Evolutionary conservation across 2,888 invertebrate genomes (phyloP).

Genomic region (Diplazon laetatorius): DNA sequence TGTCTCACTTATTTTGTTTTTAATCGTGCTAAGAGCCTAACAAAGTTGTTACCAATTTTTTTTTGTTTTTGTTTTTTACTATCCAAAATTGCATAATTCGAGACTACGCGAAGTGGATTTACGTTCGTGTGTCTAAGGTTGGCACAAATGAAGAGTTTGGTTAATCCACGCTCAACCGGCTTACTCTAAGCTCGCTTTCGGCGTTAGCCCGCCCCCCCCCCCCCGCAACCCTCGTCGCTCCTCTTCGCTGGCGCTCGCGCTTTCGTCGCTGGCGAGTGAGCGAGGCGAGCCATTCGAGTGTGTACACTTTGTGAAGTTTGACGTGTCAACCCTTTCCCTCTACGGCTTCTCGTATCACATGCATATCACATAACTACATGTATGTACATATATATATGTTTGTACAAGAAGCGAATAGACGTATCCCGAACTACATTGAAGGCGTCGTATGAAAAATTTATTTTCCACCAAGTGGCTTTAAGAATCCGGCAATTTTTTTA

Average conservation of each 20-base stretch:
- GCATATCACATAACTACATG: too few relatives aligned
- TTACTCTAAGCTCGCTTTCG: conserved; percentile 72
- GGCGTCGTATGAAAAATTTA: too few relatives aligned
- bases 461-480: too few relatives aligned
- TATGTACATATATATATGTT: background rate
- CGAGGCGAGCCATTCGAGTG: conserved; percentile 1
- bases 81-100: background rate
- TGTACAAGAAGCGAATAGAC: background rate
- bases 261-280: too few relatives aligned
- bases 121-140: conserved; percentile 13
- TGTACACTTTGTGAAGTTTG: conserved; percentile 70
- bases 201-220: conserved; percentile 6
- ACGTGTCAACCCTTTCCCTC: conserved; percentile 30
- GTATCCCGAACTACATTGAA: background rate
- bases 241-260: too few relatives aligned
- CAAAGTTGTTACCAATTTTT: too few relatives aligned
- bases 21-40: background rate
- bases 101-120: background rate
- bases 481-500: too few relatives aligned
- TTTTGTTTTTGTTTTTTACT: too few relatives aligned
- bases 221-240: too few relatives aligned
- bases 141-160: conserved; percentile 71
- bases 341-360: background rate
- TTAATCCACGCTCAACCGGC: conserved; percentile 73
- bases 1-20: too few relatives aligned